A percentile compares a stretch with the other conserved stretches of the same genome.
phyloP scores from a whole-genome alignment of 2,888 invertebrate species.

The Blastobasis adustella region DNA sequence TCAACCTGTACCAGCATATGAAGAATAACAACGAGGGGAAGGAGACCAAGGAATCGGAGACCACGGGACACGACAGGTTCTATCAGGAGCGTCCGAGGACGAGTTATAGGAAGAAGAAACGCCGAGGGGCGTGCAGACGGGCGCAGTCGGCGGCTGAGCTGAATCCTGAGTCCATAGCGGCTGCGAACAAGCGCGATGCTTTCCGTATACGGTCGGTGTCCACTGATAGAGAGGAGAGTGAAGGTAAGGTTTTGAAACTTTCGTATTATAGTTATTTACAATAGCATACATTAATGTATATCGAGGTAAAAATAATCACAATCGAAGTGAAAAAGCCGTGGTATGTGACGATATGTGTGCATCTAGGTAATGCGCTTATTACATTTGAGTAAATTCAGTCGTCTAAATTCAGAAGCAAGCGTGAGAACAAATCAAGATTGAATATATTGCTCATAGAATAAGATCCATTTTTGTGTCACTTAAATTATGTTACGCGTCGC shows the following conservation, averaged over 20 bases:
- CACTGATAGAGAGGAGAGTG: slow-evolving; percentile 76
- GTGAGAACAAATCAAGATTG: no score
- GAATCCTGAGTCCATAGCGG: slow-evolving; percentile 76
- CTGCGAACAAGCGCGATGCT: slow-evolving; percentile 78
- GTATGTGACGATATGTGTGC: no score
- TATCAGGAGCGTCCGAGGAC: slow-evolving; percentile 79
- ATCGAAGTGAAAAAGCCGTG: no score
- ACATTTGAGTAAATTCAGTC: no score
- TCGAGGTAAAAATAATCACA: no score
- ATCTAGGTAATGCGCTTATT: no score
- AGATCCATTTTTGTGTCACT: no score
- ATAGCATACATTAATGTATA: no score
- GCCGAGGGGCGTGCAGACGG: slow-evolving; percentile 75
- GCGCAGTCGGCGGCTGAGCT: slow-evolving; percentile 82
- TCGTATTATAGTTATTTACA: no score
- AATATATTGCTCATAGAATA: no score
- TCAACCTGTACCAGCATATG: slow-evolving; percentile 84
- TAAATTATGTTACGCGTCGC: no score
- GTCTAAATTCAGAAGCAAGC: no score
- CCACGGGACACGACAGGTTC: slow-evolving; percentile 88
- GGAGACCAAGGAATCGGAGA: slow-evolving; percentile 71
- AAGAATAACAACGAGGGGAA: slow-evolving; percentile 74
- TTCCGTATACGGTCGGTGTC: slow-evolving; percentile 78
- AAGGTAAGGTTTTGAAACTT: slow-evolving; percentile 36
- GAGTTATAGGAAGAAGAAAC: slow-evolving; percentile 70